Base-by-base conservation (phyloP, 1,140 invertebrate species). In the Sminthurides bifidus region DNA sequence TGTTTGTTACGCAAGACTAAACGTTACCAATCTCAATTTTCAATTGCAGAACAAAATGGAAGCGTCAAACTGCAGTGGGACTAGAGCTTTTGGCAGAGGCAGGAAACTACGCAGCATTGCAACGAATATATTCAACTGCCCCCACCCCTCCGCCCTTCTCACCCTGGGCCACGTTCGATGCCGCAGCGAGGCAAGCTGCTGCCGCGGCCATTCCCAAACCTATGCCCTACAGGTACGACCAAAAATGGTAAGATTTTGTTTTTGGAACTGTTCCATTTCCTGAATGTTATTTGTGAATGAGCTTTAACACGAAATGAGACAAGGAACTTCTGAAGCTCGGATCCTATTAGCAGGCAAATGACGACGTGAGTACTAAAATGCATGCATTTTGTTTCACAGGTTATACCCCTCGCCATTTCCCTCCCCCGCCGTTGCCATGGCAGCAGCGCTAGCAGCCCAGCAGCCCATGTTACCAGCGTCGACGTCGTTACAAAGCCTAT, bases 51-150 rank as follows among this genome's bases (percentile, higher is more conserved):
- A 99, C 95, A 66, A 99, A 99, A 77, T 98, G 94, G 94, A 99
- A 99, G 72, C 80, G 95, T 5, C 95, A 99, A 73, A 95, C 93
- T 2, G 92, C 93, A 0, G 93, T 98, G 0, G 92, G 93, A 0
- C 73, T 96, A 59, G 95, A 98, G 71, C 78, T 99, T 19, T 73
- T 99, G 51, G 87, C 92, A 0, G 94, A 99, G 70, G 90, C 92
- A 0, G 91, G 91, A 5, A 97, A 96, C 74, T 93, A 92, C 71
- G 92, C 92, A 0, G 92, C 93, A 2, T 87, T 97, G 60, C 93
- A 98, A 72, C 79, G 92, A 53, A 77, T 98, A 79, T 30, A 61
- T 33, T 60, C 66, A 3, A 62, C 66, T 21, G 64, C 66, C 27
- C 58, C 66, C 41, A 64, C 65, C 24, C 65, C 67, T 53, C 60